Percentiles rank a stretch among this genome's conserved stretches.
These are phyloP conservation scores for Triplophysa dalaica DNA, from an alignment of 2,113 vertebrate species.

Conservation along the genomic window DNA sequence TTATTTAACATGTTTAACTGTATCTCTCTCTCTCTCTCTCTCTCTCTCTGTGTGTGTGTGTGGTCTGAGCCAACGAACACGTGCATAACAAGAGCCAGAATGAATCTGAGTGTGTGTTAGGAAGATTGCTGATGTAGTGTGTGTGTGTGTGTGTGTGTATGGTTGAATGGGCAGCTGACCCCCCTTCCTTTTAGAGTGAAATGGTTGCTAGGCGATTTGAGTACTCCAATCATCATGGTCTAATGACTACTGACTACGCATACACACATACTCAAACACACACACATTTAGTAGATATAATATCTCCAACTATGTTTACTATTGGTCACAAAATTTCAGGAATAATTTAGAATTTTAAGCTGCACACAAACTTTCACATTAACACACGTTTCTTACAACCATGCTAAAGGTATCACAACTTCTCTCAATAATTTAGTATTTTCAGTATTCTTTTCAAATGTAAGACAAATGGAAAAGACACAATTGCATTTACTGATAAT, in stretches of 20 bases:
- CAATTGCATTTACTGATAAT: too few species aligned
- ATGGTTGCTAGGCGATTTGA: conserved; percentile 31
- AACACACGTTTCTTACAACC: too few species aligned
- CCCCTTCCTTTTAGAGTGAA: neutral
- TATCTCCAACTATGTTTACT: neutral
- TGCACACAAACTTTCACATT: too few species aligned
- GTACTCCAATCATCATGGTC: conserved; percentile 32
- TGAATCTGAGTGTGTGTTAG: neutral
- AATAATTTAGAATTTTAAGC: too few species aligned
- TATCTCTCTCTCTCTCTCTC: neutral
- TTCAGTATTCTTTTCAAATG: too few species aligned
- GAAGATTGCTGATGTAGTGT: conserved; percentile 16
- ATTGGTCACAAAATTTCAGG: neutral
- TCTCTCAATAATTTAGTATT: too few species aligned
- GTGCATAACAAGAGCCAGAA: conserved; percentile 7
- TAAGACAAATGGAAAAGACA: too few species aligned
- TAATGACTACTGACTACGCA: conserved; percentile 19
- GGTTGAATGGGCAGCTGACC: neutral
- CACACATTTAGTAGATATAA: neutral
- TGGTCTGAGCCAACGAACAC: conserved; percentile 5
- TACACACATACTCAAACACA: neutral
- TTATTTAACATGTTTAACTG: neutral
- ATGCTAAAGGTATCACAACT: too few species aligned
- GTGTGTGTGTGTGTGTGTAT: neutral
- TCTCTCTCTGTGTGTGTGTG: neutral